A percentile compares a stretch with the other conserved stretches of the same genome.
Evolutionary conservation across 1,140 invertebrate species (phyloP).

Genomic region (Matsumurasca onukii): DNA sequence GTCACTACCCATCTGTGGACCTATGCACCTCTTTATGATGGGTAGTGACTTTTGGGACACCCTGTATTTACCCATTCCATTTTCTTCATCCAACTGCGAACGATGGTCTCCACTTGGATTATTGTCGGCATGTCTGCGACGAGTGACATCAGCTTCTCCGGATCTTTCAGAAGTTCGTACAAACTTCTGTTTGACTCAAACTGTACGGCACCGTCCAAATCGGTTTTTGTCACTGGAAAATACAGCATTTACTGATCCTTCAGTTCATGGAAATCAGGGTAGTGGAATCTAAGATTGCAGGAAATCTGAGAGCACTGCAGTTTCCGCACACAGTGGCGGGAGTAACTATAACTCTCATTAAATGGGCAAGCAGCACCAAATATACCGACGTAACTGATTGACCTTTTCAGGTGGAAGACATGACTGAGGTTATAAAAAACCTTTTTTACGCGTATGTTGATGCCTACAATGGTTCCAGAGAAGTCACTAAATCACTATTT

Average conservation of each 20-base stretch:
- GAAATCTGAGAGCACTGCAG: background rate
- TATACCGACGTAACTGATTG: too few species aligned
- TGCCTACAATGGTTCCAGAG: background rate
- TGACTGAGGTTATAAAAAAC: too few species aligned
- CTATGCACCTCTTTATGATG: too few species aligned
- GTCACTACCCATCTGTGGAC: too few species aligned
- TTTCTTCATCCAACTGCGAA: conserved; percentile 62
- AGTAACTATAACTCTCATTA: background rate
- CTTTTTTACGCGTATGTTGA: too few species aligned
- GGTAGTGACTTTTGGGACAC: too few species aligned
- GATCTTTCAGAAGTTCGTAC: conserved; percentile 54
- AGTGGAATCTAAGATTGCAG: too few species aligned
- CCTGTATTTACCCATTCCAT: conserved; percentile 59
- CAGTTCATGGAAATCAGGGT: too few species aligned
- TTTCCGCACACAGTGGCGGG: background rate
- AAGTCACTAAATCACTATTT: too few species aligned
- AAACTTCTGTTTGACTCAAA: conserved; percentile 57
- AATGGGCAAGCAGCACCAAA: background rate
- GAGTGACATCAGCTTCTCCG: conserved; percentile 52
- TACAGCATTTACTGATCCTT: background rate
- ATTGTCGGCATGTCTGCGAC: conserved; percentile 54
- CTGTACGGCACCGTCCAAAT: conserved; percentile 55
- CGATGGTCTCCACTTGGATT: conserved; percentile 55
- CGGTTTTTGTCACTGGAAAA: conserved; percentile 58
- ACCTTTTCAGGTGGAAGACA: too few species aligned